Base-by-base conservation (phyloP, 2,888 invertebrate species). In the Plebejus argus region DNA sequence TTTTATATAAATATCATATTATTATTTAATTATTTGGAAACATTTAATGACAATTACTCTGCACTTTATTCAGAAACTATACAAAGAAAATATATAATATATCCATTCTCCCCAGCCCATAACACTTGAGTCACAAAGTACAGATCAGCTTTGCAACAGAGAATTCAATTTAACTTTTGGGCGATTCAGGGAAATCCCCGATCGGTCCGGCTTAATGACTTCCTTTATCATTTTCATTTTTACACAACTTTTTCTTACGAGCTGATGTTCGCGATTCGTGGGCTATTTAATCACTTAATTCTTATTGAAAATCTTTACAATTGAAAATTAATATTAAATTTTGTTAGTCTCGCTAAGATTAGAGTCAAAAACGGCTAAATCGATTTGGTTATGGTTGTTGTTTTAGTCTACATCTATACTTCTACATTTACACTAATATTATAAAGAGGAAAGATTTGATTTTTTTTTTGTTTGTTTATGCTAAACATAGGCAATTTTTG, bases 101-200 rank as follows among this genome's bases (percentile, higher is more conserved):
- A 2, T 15, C 15, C 53, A 53, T 18, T 53, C 18, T 53, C 53
- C 53, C 18, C 5, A 18, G 53, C 18, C 74, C 23, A 33, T 23
- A 39, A 18, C 49, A 28, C 74, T 74, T 33, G 28, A 18, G 12
- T 28, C 28, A 6, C 23, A 66, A 66, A 28, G 33, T 66, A 66
- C 66, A 66, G 18, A 79, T 78, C 78, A 56, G 77, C 78, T 78
- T 79, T 76, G 20, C 49, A 74, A 77, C 79, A 76, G 79, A 72
- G 78, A 78, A 80, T 61, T 80, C 81, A 81, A 81, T 81, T 81
- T 78, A 80, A 81, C 80, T 80, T 81, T 80, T 79, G 66, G 80
- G 78, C 58, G 70, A 74, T 77, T 77, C 77, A 28, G 39, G 77
- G 72, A 28, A 77, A 58, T 77, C 77, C 45, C 35, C 58, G 61